A percentile compares a stretch with the other conserved stretches of the same genome.
Conservation (phyloP, 2,888 invertebrate genomes). For the Lithophane socia region DNA sequence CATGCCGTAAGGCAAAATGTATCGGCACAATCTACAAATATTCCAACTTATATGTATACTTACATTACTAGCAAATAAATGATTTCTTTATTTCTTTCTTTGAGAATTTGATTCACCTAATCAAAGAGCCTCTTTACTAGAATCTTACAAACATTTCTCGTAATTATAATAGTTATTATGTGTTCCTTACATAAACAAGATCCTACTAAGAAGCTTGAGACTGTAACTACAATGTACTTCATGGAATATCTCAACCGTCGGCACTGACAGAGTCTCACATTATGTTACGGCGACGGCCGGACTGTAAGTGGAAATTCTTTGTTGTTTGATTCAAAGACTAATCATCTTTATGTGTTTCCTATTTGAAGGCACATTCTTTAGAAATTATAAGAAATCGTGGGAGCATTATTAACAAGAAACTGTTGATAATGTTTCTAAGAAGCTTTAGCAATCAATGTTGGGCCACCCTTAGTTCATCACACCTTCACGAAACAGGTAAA, state of each 20-base stretch:
- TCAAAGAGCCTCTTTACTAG: not conserved
- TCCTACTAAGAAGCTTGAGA: not conserved
- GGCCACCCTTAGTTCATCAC: not conserved
- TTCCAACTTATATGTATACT: too few species aligned
- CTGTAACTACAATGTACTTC: not conserved
- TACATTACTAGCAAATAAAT: too few species aligned
- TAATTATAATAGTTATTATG: not conserved
- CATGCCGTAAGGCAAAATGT: too few species aligned
- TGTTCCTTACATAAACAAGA: not conserved
- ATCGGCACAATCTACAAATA: too few species aligned
- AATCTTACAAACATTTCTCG: too few species aligned
- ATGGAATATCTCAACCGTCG: not conserved
- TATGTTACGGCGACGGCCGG: too few species aligned
- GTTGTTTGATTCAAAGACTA: conserved; percentile 2
- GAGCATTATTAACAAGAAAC: not conserved
- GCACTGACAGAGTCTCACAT: not conserved
- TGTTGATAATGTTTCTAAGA: not conserved
- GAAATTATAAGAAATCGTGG: not conserved
- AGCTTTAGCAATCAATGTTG: not conserved
- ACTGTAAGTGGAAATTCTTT: too few species aligned
- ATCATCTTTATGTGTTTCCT: not conserved
- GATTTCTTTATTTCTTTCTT: too few species aligned
- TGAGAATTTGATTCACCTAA: too few species aligned
- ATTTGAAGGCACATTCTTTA: not conserved
- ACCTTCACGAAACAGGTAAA: not conserved